A percentile compares a stretch with the other conserved stretches of the same genome.
phyloP scores from a whole-genome alignment of 2,113 vertebrate genomes.

The Furnarius figulus region DNA sequence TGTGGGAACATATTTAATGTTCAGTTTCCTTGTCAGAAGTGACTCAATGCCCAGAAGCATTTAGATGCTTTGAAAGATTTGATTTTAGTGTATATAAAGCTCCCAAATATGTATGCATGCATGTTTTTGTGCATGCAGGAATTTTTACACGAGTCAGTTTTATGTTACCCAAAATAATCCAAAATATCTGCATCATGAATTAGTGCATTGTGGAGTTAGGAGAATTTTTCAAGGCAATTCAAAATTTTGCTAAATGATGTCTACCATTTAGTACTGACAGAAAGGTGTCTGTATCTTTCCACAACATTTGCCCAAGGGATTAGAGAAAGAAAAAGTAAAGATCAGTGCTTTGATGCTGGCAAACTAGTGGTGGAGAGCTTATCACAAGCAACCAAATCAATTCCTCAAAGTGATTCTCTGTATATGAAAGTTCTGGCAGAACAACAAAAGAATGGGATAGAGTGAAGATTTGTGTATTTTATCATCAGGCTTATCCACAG shows the following conservation, averaged over 20 bases:
- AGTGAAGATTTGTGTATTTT: conserved; percentile 1
- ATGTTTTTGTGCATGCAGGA: background rate
- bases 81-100: background rate
- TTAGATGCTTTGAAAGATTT: background rate
- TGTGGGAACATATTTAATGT: background rate
- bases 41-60: background rate
- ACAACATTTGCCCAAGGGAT: background rate
- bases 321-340: background rate
- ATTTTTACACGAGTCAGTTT: background rate
- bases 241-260: background rate
- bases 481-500: background rate
- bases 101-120: background rate
- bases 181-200: background rate
- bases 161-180: background rate
- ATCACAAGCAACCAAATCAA: conserved; percentile 6
- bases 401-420: conserved; percentile 21
- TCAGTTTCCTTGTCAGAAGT: background rate
- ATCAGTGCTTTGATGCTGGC: background rate
- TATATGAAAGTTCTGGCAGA: conserved; percentile 8
- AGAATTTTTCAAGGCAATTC: background rate
- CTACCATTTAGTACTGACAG: background rate
- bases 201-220: background rate
- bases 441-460: background rate
- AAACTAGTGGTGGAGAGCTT: conserved; percentile 5
- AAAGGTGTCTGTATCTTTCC: background rate